Evolutionary conservation across 2,113 vertebrate genomes (phyloP).

Genomic region (Micronisus gabar): DNA sequence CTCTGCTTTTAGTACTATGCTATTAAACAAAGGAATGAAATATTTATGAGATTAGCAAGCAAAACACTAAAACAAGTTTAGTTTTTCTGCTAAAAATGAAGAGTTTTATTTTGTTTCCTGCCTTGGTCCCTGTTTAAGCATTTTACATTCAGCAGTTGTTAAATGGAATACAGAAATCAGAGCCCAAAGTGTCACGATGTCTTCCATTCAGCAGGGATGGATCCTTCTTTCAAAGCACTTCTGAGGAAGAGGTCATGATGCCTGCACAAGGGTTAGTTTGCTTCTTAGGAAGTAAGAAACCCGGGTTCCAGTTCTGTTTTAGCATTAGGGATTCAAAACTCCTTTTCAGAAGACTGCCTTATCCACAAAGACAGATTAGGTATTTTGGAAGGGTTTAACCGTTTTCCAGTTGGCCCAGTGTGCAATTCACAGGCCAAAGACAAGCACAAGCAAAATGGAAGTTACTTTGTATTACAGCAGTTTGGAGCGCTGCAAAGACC

Average conservation of each 20-base stretch:
- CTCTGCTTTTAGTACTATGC: neutral
- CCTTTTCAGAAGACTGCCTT: neutral
- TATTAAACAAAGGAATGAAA: conserved; percentile 13
- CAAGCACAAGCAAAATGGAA: neutral
- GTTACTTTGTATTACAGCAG: neutral
- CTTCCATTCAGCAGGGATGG: neutral
- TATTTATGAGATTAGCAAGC: conserved; percentile 25
- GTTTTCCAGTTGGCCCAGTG: neutral
- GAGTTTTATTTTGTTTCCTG: conserved; percentile 48
- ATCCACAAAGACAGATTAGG: neutral
- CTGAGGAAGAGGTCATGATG: neutral
- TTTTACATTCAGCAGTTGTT: conserved; percentile 3
- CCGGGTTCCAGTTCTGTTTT: neutral
- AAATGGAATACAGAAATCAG: neutral
- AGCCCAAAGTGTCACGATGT: neutral
- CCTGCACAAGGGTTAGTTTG: neutral
- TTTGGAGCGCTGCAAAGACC: neutral
- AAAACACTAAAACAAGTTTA: conserved; percentile 12
- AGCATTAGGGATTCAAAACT: neutral
- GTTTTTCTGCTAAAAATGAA: conserved; percentile 26
- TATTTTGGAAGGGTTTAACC: neutral
- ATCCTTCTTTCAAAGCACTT: neutral
- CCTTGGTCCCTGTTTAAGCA: neutral
- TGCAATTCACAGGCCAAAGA: neutral
- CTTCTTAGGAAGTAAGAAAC: neutral